These are phyloP conservation scores for Ceratosolen fusciceps DNA, from an alignment of 1,140 invertebrate genomes.

Conservation along the genomic window DNA sequence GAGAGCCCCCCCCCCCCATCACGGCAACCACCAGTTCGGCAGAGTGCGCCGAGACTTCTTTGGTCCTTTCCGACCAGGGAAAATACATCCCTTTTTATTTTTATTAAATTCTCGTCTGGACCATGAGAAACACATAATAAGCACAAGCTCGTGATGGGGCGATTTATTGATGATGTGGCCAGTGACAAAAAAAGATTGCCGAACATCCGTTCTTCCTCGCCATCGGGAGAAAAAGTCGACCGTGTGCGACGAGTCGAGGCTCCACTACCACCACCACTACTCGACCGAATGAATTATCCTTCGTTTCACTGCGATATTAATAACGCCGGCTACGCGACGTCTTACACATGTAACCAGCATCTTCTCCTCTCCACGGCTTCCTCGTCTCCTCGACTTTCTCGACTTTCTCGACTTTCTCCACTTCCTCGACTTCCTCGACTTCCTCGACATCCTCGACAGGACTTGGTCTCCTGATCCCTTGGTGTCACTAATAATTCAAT, in stretches of 20 bases:
- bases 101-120: slow-evolving; percentile 42
- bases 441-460: too few species aligned
- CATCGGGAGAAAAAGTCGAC: not conserved
- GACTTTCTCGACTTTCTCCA: too few species aligned
- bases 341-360: not conserved
- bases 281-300: not conserved
- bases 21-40: too few species aligned
- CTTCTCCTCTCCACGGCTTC: too few species aligned
- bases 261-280: not conserved
- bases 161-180: slow-evolving; percentile 42
- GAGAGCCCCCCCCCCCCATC: slow-evolving; percentile 26
- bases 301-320: not conserved
- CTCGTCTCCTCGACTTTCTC: too few species aligned
- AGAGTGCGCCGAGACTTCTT: too few species aligned
- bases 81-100: slow-evolving; percentile 20
- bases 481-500: too few species aligned
- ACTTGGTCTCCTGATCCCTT: too few species aligned
- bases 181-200: slow-evolving; percentile 18
- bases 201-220: not conserved
- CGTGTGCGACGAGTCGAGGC: not conserved
- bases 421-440: too few species aligned
- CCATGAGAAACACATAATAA: slow-evolving; percentile 35
- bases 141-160: slow-evolving; percentile 16
- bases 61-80: not conserved
- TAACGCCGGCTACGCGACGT: too few species aligned